Percentiles rank a stretch among this genome's conserved stretches.
These are phyloP conservation scores for Calidris pygmaea DNA, from an alignment of 2,113 vertebrate genomes.

Conservation along the genomic window DNA sequence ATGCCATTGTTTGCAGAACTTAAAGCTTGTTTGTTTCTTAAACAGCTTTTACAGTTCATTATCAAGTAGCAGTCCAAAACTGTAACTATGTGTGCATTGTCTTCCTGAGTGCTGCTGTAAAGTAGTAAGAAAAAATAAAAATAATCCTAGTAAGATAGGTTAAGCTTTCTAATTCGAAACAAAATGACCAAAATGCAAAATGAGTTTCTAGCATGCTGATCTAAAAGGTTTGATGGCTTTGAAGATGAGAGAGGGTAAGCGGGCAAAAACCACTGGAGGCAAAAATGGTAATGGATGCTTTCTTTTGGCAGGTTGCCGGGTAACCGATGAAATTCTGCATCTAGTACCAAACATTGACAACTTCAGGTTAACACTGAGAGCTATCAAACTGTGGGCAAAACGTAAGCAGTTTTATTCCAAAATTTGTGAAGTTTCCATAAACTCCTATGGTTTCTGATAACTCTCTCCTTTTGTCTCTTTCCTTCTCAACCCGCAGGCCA, in stretches of 20 bases:
- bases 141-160: background rate
- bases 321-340: constrained; percentile 91
- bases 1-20: background rate
- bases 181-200: background rate
- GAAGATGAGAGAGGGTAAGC: background rate
- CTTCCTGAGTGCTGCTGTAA: background rate
- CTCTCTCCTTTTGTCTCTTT: constrained; percentile 62
- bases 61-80: background rate
- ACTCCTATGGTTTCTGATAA: constrained; percentile 25
- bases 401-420: constrained; percentile 80
- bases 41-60: background rate
- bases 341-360: constrained; percentile 91
- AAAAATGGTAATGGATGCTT: background rate
- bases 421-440: constrained; percentile 26
- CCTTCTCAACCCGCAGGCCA: constrained; percentile 78
- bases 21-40: background rate
- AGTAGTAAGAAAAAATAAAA: background rate
- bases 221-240: background rate
- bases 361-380: constrained; percentile 90
- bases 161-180: background rate
- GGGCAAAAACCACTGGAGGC: background rate
- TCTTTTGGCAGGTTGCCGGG: constrained; percentile 86
- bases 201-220: background rate
- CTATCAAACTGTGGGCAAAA: constrained; percentile 95
- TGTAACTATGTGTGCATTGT: rapidly evolving